These are phyloP conservation scores for Scartelaos histophorus DNA, from an alignment of 2,113 vertebrate genomes.

Conservation along the genomic window DNA sequence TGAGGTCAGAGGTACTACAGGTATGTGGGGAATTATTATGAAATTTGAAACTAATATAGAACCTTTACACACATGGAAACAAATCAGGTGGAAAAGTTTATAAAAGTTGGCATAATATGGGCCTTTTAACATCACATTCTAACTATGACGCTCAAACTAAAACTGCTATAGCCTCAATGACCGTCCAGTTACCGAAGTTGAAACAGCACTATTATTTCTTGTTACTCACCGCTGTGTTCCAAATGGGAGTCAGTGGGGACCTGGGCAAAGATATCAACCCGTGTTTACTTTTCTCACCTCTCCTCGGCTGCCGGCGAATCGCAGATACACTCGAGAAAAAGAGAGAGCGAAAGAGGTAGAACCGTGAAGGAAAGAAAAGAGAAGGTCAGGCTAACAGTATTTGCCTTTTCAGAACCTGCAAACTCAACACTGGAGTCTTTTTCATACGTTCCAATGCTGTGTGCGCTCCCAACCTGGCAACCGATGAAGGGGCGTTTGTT, in stretches of 20 bases:
- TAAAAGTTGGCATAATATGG: too few relatives aligned
- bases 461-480: constrained; percentile 1
- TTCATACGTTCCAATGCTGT: constrained; percentile 10
- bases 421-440: constrained; percentile 14
- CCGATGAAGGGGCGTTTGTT: constrained; percentile 11
- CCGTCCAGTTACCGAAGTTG: neutral
- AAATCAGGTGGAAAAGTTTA: too few relatives aligned
- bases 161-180: neutral
- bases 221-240: constrained; percentile 22
- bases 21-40: too few relatives aligned
- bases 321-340: constrained; percentile 4
- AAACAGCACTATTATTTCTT: neutral
- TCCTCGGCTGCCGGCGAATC: neutral
- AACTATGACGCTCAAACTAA: neutral
- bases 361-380: neutral
- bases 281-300: neutral
- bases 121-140: too few relatives aligned
- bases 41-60: too few relatives aligned
- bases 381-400: constrained; percentile 36
- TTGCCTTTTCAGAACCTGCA: constrained; percentile 1
- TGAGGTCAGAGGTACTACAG: too few relatives aligned
- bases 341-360: neutral
- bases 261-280: neutral
- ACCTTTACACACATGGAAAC: too few relatives aligned
- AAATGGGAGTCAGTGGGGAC: constrained; percentile 14